Base-by-base conservation (phyloP, 2,113 vertebrate genomes). In the Diphyllodes magnificus region DNA sequence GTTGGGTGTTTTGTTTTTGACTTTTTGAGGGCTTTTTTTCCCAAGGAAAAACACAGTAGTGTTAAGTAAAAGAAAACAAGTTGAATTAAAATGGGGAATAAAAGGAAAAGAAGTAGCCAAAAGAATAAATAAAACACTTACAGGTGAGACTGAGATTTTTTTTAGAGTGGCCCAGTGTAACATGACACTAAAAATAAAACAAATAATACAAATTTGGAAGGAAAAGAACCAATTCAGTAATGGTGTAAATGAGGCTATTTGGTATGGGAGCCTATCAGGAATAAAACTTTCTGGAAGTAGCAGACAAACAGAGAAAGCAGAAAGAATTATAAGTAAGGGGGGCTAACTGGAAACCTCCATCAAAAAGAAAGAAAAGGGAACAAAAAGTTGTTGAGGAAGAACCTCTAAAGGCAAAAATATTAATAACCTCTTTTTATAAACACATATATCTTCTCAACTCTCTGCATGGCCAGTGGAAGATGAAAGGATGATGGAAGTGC, bases 401-500 rank as follows among this genome's bases (percentile, higher is more conserved):
- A 21, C 28, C 59, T 84, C 61, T 79, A 59, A 84, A 68, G 13
- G 19, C 18, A 81, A 89, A 89, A 86, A 88, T 68, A 68, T n/a
- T 40, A 79, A 76, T 65, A 92, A 82, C 39, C 6, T 15, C 27
- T 51, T 92, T 91, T 57, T 82, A 37, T 35, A 90, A 83, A 73
- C 54, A 50, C 31, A 50, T 83, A 13, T 65, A 66, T 95, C 68
- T 88, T 82, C 71, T 59, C 66, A 90, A 57, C 75, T 82, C 37
- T 63, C 76, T 83, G 13, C n/a, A 72, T 37, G 37, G 47, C 47
- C 82, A 86, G n/a, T 39, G 39, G 82, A 96, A 96, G 92, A 95
- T 97, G 90, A 95, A 96, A 96, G 90, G 79, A 90, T 83, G 90
- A 94, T 90, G 71, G 79, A 88, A 92, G 50, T 2, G 1, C 68